phyloP scores from a whole-genome alignment of 2,888 invertebrate genomes.

The Azorinus chamasolen region DNA sequence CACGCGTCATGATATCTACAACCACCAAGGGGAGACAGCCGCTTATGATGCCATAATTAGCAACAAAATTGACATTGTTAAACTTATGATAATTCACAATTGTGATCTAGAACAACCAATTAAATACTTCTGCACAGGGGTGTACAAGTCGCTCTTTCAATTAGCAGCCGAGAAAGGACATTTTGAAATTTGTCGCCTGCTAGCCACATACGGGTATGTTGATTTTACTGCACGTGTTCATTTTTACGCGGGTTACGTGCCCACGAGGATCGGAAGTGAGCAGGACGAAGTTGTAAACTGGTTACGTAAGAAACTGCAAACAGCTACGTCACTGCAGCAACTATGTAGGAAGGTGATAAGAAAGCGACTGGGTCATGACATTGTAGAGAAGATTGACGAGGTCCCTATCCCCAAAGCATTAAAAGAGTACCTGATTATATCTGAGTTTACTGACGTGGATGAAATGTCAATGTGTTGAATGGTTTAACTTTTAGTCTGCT shows the following conservation, averaged over 20 bases:
- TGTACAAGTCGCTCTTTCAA: slow-evolving; percentile 83
- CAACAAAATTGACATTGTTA: slow-evolving; percentile 84
- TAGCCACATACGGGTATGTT: slow-evolving; percentile 83
- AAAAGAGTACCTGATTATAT: slow-evolving; percentile 84
- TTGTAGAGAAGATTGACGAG: slow-evolving; percentile 79
- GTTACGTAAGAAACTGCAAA: slow-evolving; percentile 80
- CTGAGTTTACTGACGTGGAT: slow-evolving; percentile 76
- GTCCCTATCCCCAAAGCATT: slow-evolving; percentile 83
- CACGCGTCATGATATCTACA: slow-evolving; percentile 84
- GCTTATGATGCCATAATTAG: slow-evolving; percentile 84
- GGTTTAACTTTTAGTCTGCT: neutral
- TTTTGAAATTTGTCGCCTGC: slow-evolving; percentile 83
- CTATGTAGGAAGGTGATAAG: slow-evolving; percentile 84
- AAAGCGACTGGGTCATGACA: slow-evolving; percentile 82
- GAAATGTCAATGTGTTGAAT: slow-evolving; percentile 39
- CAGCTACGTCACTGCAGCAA: slow-evolving; percentile 83
- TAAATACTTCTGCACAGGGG: slow-evolving; percentile 84
- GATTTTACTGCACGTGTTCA: slow-evolving; percentile 79
- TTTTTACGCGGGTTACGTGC: slow-evolving; percentile 79
- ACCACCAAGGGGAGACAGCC: slow-evolving; percentile 85
- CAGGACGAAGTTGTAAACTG: slow-evolving; percentile 79
- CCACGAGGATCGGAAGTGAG: slow-evolving; percentile 77
- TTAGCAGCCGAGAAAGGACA: slow-evolving; percentile 85
- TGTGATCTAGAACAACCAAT: slow-evolving; percentile 85
- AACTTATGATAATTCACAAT: slow-evolving; percentile 84